Conservation (phyloP, 1,140 invertebrate genomes). For the Aphaenogaster rudis region DNA sequence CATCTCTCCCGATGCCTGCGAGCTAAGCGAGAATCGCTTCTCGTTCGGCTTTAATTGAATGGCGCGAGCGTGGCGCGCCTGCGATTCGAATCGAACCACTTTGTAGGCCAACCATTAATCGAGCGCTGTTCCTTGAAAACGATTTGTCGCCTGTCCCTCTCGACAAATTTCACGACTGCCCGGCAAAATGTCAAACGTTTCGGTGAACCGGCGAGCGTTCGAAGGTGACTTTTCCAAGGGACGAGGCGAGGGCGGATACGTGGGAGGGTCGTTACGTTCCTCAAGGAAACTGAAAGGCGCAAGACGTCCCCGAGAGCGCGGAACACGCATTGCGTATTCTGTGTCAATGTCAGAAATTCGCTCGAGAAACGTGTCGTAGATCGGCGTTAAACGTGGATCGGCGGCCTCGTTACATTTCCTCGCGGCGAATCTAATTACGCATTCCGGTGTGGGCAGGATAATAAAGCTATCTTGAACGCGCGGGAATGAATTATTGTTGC, state of each 20-base stretch:
- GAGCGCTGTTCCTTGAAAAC: conserved; percentile 69
- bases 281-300: not conserved
- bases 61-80: not conserved
- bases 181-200: conserved; percentile 21
- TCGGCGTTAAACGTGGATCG: not conserved
- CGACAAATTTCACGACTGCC: conserved; percentile 35
- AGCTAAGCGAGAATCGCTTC: conserved; percentile 1
- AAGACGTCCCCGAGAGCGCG: not conserved
- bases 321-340: conserved; percentile 12
- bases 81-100: conserved; percentile 3
- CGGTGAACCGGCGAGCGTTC: not conserved
- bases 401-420: not conserved
- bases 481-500: conserved; percentile 32
- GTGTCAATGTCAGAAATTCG: conserved; percentile 68
- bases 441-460: conserved; percentile 30
- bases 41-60: conserved; percentile 21
- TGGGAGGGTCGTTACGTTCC: not conserved
- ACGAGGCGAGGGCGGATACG: not conserved
- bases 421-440: conserved; percentile 23
- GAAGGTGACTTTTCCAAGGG: not conserved
- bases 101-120: conserved; percentile 66
- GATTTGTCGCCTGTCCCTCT: conserved; percentile 50
- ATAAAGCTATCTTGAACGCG: conserved; percentile 24
- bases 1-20: conserved; percentile 14
- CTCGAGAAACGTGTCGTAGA: not conserved